Conservation (phyloP, 2,113 vertebrate genomes). For the Marmota flaviventris region DNA sequence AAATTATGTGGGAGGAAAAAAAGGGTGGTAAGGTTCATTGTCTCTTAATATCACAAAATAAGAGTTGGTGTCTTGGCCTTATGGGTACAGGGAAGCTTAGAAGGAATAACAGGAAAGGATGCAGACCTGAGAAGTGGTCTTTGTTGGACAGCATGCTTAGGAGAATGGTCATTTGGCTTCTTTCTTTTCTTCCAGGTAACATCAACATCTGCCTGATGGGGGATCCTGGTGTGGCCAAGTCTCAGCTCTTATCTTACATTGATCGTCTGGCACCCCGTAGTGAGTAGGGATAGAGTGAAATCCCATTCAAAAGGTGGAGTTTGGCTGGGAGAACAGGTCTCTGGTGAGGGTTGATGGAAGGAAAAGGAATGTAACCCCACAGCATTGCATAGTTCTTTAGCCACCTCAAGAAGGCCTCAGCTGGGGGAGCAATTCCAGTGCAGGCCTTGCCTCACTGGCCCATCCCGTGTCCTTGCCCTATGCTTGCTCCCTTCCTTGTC, state of each 20-base stretch:
- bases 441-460: not conserved
- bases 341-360: no score
- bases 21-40: not conserved
- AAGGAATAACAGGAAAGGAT: not conserved
- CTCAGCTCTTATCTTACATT: constrained; percentile 95
- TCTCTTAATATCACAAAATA: rapidly evolving
- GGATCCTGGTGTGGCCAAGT: constrained; percentile 97
- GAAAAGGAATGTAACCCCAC: rapidly evolving
- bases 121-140: not conserved
- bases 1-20: not conserved
- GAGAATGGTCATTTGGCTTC: not conserved
- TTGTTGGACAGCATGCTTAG: not conserved
- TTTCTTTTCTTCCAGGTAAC: constrained; percentile 87
- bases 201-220: constrained; percentile 98
- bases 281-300: constrained; percentile 84
- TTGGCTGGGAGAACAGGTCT: not conserved
- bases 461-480: not conserved
- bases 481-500: not conserved
- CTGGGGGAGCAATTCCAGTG: not conserved
- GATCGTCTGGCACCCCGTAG: constrained; percentile 95
- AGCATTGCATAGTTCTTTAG: not conserved
- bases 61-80: not conserved
- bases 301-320: not conserved
- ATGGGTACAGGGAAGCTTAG: not conserved
- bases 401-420: not conserved